Percentiles rank a stretch among this genome's conserved stretches.
phyloP scores from a whole-genome alignment of 2,113 vertebrate species.

The Phylloscopus whistleri region DNA sequence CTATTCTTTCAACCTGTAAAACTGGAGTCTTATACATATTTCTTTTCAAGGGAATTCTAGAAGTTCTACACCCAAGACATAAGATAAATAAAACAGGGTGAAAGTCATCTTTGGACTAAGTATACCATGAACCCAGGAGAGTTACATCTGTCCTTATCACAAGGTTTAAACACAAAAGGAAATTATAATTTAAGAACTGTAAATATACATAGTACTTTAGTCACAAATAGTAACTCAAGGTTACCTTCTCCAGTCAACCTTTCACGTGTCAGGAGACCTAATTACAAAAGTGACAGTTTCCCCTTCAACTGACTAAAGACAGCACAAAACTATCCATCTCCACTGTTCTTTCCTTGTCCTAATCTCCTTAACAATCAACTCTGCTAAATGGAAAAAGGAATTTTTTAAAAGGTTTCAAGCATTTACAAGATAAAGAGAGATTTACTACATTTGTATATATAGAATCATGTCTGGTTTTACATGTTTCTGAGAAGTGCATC shows the following conservation, averaged over 20 bases:
- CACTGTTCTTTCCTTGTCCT: not conserved
- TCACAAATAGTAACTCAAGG: slow-evolving; percentile 31
- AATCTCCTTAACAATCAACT: not conserved
- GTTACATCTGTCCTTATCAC: not conserved
- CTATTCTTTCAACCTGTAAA: not conserved
- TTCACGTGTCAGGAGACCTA: not conserved
- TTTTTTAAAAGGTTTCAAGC: not conserved
- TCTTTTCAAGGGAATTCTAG: not conserved
- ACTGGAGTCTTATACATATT: not conserved
- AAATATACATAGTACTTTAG: slow-evolving; percentile 32
- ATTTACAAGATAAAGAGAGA: not conserved
- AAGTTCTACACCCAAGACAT: not conserved
- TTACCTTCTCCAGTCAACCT: slow-evolving; percentile 15
- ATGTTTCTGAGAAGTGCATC: not conserved
- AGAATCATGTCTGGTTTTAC: not conserved
- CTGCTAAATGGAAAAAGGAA: not conserved
- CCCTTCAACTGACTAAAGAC: not conserved
- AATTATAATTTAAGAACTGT: slow-evolving; percentile 16
- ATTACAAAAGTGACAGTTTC: not conserved
- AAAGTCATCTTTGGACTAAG: not conserved
- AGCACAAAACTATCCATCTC: not conserved
- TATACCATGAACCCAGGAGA: not conserved
- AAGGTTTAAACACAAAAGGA: not conserved
- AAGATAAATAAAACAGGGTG: not conserved
- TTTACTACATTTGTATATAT: not conserved